Evolutionary conservation across 2,113 vertebrate genomes (phyloP).

Genomic region (Leuciscus idus): DNA sequence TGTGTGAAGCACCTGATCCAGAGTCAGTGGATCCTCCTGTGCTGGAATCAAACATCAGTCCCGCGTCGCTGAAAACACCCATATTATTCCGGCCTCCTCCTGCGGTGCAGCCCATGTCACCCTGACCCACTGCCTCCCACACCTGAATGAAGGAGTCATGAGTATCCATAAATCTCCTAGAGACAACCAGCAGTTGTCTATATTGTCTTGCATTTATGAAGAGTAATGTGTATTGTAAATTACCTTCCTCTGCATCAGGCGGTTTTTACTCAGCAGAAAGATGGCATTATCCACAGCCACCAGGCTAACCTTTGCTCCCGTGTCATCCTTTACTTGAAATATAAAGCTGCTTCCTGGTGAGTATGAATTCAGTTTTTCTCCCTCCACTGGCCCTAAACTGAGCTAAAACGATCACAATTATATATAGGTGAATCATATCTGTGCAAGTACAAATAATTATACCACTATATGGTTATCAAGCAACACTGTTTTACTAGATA

Average conservation of each 20-base stretch:
- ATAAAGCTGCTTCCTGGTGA: slow-evolving; percentile 71
- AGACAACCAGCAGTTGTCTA: background rate
- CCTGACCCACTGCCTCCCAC: slow-evolving; percentile 82
- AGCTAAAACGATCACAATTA: slow-evolving; percentile 60
- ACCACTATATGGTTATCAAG: too few relatives aligned
- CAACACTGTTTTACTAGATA: too few relatives aligned
- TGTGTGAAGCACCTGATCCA: slow-evolving; percentile 69
- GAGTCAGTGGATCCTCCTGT: slow-evolving; percentile 46
- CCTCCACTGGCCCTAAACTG: slow-evolving; percentile 58
- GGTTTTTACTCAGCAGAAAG: slow-evolving; percentile 73
- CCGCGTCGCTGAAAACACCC: slow-evolving; percentile 82
- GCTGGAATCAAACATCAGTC: slow-evolving; percentile 77
- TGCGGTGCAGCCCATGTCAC: slow-evolving; percentile 83
- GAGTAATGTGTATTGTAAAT: slow-evolving; percentile 44
- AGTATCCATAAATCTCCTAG: background rate
- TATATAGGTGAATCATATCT: too few relatives aligned
- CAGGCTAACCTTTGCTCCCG: slow-evolving; percentile 76
- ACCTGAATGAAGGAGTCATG: slow-evolving; percentile 70
- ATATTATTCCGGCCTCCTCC: slow-evolving; percentile 79
- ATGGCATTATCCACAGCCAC: slow-evolving; percentile 82
- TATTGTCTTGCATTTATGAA: too few relatives aligned
- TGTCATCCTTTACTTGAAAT: slow-evolving; percentile 73
- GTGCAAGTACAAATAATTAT: too few relatives aligned
- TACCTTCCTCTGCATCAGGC: slow-evolving; percentile 81
- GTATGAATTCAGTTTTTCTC: slow-evolving; percentile 10